Percentiles rank a stretch among this genome's conserved stretches.
Evolutionary conservation across 2,797 vertebrate genomes (phyloP).

Genomic region (Acanthiza pusilla): DNA sequence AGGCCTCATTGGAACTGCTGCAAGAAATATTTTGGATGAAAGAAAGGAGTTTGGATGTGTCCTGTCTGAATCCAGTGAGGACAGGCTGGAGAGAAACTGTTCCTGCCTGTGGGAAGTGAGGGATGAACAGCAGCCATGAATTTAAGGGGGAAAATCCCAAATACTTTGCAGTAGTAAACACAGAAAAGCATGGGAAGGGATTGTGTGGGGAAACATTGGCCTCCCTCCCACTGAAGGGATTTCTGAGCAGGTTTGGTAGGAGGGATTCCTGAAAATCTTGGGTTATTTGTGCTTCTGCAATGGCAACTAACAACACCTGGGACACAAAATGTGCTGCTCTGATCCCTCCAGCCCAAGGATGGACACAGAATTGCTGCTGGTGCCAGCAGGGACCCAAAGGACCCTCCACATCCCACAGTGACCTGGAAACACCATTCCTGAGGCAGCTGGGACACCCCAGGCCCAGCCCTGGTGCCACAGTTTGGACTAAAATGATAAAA

Average conservation of each 20-base stretch:
- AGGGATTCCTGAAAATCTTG: not conserved
- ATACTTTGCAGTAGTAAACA: not conserved
- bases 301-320: rapidly evolving
- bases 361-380: not conserved
- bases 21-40: not conserved
- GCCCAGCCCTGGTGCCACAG: not conserved
- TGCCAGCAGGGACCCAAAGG: not conserved
- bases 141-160: not conserved
- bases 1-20: not conserved
- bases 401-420: rapidly evolving
- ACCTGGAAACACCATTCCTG: not conserved
- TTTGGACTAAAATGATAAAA: not conserved
- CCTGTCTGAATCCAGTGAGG: not conserved
- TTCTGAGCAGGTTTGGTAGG: not conserved
- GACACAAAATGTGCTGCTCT: not conserved
- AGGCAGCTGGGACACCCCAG: not conserved
- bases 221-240: not conserved
- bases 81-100: not conserved
- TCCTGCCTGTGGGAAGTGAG: not conserved
- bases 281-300: not conserved
- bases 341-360: not conserved
- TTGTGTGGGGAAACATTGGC: not conserved
- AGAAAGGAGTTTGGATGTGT: not conserved
- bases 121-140: not conserved
- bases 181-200: not conserved